Conservation (phyloP, 2,888 invertebrate genomes). For the Pantelozetes paolii region DNA sequence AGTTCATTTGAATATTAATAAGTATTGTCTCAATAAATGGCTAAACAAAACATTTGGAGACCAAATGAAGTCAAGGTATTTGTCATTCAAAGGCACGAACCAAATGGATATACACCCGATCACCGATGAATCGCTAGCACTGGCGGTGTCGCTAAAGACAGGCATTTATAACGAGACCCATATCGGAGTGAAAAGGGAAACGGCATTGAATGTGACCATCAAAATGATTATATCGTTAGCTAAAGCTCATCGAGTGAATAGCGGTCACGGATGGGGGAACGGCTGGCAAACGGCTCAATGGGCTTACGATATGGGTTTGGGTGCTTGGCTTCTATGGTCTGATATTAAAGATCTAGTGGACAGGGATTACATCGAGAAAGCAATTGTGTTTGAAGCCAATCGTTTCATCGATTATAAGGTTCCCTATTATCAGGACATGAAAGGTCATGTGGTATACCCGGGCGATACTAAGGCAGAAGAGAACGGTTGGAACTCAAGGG, state of each 20-base stretch:
- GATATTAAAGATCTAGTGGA: neutral
- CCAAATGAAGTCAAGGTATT: too few species aligned
- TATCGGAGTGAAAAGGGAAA: neutral
- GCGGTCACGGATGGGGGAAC: neutral
- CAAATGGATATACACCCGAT: too few species aligned
- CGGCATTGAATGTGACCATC: neutral
- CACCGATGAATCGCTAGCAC: conserved; percentile 3
- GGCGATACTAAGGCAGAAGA: conserved; percentile 21
- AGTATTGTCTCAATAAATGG: too few species aligned
- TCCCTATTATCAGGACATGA: conserved; percentile 27
- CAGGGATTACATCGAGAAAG: conserved; percentile 20
- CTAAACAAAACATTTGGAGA: too few species aligned
- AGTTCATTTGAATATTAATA: too few species aligned
- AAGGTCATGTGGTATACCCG: neutral
- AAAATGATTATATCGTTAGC: conserved; percentile 26
- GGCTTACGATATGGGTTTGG: neutral
- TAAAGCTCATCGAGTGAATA: neutral
- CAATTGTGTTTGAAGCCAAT: neutral
- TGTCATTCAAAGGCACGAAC: too few species aligned
- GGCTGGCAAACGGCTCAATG: conserved; percentile 10
- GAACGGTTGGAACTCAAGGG: conserved; percentile 1
- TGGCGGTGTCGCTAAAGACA: neutral
- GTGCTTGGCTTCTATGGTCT: conserved; percentile 21
- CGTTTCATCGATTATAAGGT: conserved; percentile 6
- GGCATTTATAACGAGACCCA: conserved; percentile 12